Base-by-base conservation (phyloP, 1,140 invertebrate species). In the Cotesia glomerata region DNA sequence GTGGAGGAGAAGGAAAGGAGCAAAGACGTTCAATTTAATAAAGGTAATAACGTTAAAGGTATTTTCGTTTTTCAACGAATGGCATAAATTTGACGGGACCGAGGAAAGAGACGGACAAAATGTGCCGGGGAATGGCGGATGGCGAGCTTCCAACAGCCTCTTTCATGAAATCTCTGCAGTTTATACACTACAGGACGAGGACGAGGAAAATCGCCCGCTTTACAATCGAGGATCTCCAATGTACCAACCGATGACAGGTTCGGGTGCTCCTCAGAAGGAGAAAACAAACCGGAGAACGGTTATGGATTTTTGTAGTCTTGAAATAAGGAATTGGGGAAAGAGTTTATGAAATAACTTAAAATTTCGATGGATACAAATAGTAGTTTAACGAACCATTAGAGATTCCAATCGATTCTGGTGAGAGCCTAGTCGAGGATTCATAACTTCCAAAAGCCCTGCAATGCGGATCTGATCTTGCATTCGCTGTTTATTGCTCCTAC, bases 41-140 rank as follows among this genome's bases (percentile, higher is more conserved):
- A 87, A 86, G 82, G 84, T 84, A 87, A 86, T 87, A 85, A 84
- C 79, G 76, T 83, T 81, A 84, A 84, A 80, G 81, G 82, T 86
- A 84, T 84, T 84, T 84, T 82, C 78, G 56, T 58, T 69, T 69
- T 69, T 69, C 67, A 59, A 59, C 35, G 16, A 32, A 9, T 16
- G 67, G 79, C 77, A 82, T 82, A 85, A 83, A 82, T 82, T 77
- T 59, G 52, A 14, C 18, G 67, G 56, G 52, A 54, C 56, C 70
- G 69, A 65, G 61, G 14, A 63, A 62, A 65, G 54, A 68, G 71
- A 76, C 52, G 73, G 75, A 84, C 77, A 78, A 85, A 85, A 84
- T 85, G 84, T 83, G 84, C 82, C 82, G 77, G 80, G 80, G 79
- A 85, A 85, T 87, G 84, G 85, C 26, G 26, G 26, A 26, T 26